Evolutionary conservation across 1,140 invertebrate genomes (phyloP).

Genomic region (Pogonus chalceus): DNA sequence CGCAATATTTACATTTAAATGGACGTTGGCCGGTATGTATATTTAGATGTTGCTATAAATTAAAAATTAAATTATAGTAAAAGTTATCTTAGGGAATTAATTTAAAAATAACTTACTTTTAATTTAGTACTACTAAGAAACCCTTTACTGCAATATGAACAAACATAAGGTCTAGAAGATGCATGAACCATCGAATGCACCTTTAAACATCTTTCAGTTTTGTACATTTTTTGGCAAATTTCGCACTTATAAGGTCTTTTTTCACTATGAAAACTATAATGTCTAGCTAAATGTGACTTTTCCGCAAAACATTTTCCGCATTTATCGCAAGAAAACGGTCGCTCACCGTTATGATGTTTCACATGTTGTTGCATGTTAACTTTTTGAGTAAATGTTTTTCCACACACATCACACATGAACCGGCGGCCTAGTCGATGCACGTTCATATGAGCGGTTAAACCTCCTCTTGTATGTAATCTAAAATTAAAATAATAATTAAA

Average conservation of each 20-base stretch:
- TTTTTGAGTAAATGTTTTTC: slow-evolving; percentile 43
- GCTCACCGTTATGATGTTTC: slow-evolving; percentile 61
- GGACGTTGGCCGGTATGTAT: slow-evolving; percentile 44
- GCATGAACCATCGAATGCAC: slow-evolving; percentile 39
- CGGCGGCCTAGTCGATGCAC: slow-evolving; percentile 37
- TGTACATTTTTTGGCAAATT: slow-evolving; percentile 39
- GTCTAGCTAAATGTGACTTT: slow-evolving; percentile 39
- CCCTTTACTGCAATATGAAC: slow-evolving; percentile 39
- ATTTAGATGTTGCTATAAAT: slow-evolving; percentile 40
- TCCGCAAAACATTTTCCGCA: slow-evolving; percentile 45
- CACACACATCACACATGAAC: slow-evolving; percentile 42
- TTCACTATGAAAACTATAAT: slow-evolving; percentile 39
- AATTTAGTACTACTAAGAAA: slow-evolving; percentile 42
- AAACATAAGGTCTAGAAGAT: slow-evolving; percentile 37
- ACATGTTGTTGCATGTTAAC: slow-evolving; percentile 44
- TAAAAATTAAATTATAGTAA: no score
- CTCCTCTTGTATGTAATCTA: slow-evolving; percentile 39
- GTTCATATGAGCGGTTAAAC: slow-evolving; percentile 39
- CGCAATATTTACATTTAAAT: slow-evolving; percentile 44
- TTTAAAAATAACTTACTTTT: slow-evolving; percentile 25
- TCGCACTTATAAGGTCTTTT: slow-evolving; percentile 38
- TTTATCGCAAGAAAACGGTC: slow-evolving; percentile 60
- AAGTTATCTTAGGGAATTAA: background rate
- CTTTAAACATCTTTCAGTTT: slow-evolving; percentile 42
- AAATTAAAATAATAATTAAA: slow-evolving; percentile 2